Percentiles rank a stretch among this genome's conserved stretches.
These are phyloP conservation scores for Phortica magna DNA, from an alignment of 2,888 invertebrate genomes.

Conservation along the genomic window DNA sequence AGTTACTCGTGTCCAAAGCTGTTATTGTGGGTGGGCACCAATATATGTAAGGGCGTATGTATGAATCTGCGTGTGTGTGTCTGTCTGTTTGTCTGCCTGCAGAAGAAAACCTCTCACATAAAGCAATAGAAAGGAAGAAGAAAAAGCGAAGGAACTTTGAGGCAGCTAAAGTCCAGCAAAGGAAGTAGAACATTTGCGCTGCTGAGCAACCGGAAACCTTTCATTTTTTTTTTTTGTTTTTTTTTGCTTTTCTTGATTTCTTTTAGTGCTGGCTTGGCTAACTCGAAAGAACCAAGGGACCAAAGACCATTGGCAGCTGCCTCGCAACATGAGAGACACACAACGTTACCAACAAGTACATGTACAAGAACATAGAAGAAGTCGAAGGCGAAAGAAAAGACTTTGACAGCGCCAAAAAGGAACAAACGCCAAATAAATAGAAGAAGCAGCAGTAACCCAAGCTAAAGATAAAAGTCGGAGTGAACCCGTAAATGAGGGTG, in stretches of 20 bases:
- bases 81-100: neutral
- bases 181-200: conserved; percentile 58
- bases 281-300: conserved; percentile 51
- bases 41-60: conserved; percentile 10
- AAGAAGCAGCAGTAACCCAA: conserved; percentile 48
- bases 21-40: neutral
- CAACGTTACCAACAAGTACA: conserved; percentile 18
- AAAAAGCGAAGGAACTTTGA: conserved; percentile 28
- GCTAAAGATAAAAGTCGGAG: conserved; percentile 38
- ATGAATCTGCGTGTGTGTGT: conserved; percentile 12
- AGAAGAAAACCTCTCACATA: conserved; percentile 3
- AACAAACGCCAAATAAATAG: conserved; percentile 28
- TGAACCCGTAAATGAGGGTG: conserved; percentile 30
- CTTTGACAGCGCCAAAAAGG: conserved; percentile 27
- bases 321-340: conserved; percentile 5
- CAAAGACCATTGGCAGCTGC: conserved; percentile 40
- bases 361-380: neutral
- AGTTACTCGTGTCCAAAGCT: conserved; percentile 63
- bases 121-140: conserved; percentile 33
- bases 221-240: conserved; percentile 46
- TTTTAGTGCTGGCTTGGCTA: conserved; percentile 40
- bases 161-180: conserved; percentile 56
- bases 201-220: conserved; percentile 69
- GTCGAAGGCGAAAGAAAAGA: conserved; percentile 50
- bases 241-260: conserved; percentile 20